Percentiles rank a stretch among this genome's conserved stretches.
Evolutionary conservation across 2,888 invertebrate genomes (phyloP).

Genomic region (Vannuccia rotundouncinata): DNA sequence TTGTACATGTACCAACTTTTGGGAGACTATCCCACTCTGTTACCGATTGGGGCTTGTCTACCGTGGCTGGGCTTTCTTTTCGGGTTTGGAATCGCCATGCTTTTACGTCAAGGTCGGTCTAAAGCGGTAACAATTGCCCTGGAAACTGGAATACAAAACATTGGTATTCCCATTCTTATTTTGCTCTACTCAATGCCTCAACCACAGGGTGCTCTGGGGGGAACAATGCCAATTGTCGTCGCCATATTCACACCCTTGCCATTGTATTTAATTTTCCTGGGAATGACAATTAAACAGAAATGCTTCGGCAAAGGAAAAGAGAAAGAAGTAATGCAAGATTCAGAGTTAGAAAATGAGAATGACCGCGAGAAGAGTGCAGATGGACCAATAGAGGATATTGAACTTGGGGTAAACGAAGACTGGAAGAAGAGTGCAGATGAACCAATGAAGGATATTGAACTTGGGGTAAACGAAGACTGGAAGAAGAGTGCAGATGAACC

Average conservation of each 20-base stretch:
- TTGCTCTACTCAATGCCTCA: constrained; percentile 43
- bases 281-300: not conserved
- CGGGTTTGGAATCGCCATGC: constrained; percentile 46
- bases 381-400: too few relatives aligned
- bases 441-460: too few relatives aligned
- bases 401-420: too few relatives aligned
- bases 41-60: constrained; percentile 45
- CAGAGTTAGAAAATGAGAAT: too few relatives aligned
- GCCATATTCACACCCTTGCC: constrained; percentile 28
- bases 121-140: constrained; percentile 47
- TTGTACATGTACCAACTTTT: constrained; percentile 53
- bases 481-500: too few relatives aligned
- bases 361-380: too few relatives aligned
- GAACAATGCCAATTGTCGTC: constrained; percentile 24
- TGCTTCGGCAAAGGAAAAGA: too few relatives aligned
- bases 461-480: too few relatives aligned
- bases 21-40: constrained; percentile 42
- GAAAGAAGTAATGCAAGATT: too few relatives aligned
- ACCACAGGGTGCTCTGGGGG: constrained; percentile 30
- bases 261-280: constrained; percentile 18
- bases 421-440: too few relatives aligned
- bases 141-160: constrained; percentile 51
- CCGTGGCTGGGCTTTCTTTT: constrained; percentile 55
- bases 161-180: constrained; percentile 53
- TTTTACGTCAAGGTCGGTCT: constrained; percentile 19